phyloP scores from a whole-genome alignment of 2,888 invertebrate species.

The Lochmaea capreae region DNA sequence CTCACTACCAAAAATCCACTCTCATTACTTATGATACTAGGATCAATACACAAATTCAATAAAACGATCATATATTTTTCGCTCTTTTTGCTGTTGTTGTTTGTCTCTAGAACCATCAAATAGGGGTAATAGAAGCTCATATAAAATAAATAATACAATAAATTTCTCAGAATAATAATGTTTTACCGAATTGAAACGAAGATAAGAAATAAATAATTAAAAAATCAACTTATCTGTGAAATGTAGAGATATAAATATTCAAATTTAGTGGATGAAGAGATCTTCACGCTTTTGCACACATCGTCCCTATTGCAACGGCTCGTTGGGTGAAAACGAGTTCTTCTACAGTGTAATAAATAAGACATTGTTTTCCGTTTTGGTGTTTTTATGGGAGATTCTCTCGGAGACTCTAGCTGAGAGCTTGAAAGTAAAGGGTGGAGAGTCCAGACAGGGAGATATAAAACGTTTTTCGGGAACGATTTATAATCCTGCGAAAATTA shows the following conservation, averaged over 20 bases:
- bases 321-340: conserved; percentile 34
- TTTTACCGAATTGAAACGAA: neutral
- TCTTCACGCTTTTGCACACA: conserved; percentile 13
- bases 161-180: neutral
- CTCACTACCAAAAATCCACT: conserved; percentile 7
- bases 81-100: conserved; percentile 15
- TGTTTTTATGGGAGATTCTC: conserved; percentile 38
- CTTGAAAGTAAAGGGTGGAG: conserved; percentile 37
- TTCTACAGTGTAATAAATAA: conserved; percentile 42
- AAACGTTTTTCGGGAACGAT: conserved; percentile 31
- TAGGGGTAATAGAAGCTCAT: neutral
- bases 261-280: neutral
- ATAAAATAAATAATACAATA: conserved; percentile 10
- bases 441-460: conserved; percentile 36
- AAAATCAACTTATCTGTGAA: no score
- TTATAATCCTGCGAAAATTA: conserved; percentile 38
- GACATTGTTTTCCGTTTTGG: conserved; percentile 45
- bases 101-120: conserved; percentile 9
- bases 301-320: conserved; percentile 28
- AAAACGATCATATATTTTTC: conserved; percentile 13
- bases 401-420: conserved; percentile 34
- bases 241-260: no score
- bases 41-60: conserved; percentile 29
- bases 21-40: conserved; percentile 21
- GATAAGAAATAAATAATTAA: neutral